A percentile compares a stretch with the other conserved stretches of the same genome.
Evolutionary conservation across 2,113 vertebrate species (phyloP).

Genomic region (Condylura cristata): DNA sequence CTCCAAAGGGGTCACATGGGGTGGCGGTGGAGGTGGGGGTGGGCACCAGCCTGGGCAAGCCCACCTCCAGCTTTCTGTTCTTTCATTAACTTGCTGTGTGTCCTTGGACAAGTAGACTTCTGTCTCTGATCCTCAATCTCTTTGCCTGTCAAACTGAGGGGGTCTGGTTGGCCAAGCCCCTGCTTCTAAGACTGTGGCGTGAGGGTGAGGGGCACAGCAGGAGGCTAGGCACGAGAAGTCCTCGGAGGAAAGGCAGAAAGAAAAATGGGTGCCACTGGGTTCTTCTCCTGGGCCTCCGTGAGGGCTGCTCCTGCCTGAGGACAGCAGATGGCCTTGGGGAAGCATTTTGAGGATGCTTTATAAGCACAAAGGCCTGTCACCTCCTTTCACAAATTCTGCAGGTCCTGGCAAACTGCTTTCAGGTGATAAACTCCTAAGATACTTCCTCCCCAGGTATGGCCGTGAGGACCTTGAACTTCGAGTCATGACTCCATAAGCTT

Average conservation of each 20-base stretch:
- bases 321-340: not conserved
- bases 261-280: not conserved
- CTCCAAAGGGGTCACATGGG: not conserved
- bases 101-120: not conserved
- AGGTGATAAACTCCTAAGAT: not conserved
- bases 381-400: not conserved
- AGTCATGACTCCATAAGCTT: rapidly evolving
- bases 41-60: not conserved
- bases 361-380: not conserved
- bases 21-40: no score
- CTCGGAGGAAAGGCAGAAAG: not conserved
- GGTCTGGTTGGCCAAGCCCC: not conserved
- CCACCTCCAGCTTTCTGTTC: not conserved
- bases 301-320: not conserved
- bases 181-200: not conserved
- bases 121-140: not conserved
- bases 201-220: not conserved
- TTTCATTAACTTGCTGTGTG: not conserved
- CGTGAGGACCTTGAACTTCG: not conserved
- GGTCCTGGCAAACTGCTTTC: not conserved
- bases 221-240: not conserved
- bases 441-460: not conserved
- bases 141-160: not conserved
- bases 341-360: not conserved
- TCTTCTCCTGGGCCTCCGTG: not conserved